These are phyloP conservation scores for Apamea crenata DNA, from an alignment of 2,888 invertebrate species.

Conservation along the genomic window DNA sequence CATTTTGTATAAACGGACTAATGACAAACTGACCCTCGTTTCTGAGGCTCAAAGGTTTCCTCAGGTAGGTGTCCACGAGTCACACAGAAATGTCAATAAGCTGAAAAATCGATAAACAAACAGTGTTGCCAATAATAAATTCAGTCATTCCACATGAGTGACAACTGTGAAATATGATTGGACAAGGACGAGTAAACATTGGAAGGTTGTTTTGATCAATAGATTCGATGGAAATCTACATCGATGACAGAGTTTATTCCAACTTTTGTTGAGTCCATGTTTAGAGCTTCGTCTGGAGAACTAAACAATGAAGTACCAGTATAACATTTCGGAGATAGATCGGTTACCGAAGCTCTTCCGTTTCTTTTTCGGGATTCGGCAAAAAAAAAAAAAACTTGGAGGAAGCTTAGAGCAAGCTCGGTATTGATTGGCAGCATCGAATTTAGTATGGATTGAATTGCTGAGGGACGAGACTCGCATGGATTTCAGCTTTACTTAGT, in stretches of 20 bases:
- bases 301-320: slow-evolving; percentile 36
- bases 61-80: neutral
- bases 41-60: slow-evolving; percentile 24
- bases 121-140: slow-evolving; percentile 42
- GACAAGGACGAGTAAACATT: slow-evolving; percentile 51
- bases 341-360: slow-evolving; percentile 45
- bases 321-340: slow-evolving; percentile 54
- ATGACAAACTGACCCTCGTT: slow-evolving; percentile 14
- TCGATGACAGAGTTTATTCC: slow-evolving; percentile 30
- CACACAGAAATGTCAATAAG: slow-evolving; percentile 35
- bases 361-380: slow-evolving; percentile 44
- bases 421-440: slow-evolving; percentile 65
- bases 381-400: slow-evolving; percentile 60
- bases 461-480: slow-evolving; percentile 30
- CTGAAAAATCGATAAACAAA: slow-evolving; percentile 31
- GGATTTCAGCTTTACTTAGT: slow-evolving; percentile 47
- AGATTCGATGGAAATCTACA: slow-evolving; percentile 20
- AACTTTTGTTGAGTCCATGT: slow-evolving; percentile 33
- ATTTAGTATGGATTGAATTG: slow-evolving; percentile 62
- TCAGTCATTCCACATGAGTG: slow-evolving; percentile 40
- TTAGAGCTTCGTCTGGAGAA: slow-evolving; percentile 19
- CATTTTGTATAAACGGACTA: slow-evolving; percentile 16
- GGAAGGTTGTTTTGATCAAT: slow-evolving; percentile 49
- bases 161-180: slow-evolving; percentile 59
- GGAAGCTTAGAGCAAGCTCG: slow-evolving; percentile 50